These are phyloP conservation scores for Pomatorhinus ruficollis DNA, from an alignment of 2,113 vertebrate genomes.

Conservation along the genomic window DNA sequence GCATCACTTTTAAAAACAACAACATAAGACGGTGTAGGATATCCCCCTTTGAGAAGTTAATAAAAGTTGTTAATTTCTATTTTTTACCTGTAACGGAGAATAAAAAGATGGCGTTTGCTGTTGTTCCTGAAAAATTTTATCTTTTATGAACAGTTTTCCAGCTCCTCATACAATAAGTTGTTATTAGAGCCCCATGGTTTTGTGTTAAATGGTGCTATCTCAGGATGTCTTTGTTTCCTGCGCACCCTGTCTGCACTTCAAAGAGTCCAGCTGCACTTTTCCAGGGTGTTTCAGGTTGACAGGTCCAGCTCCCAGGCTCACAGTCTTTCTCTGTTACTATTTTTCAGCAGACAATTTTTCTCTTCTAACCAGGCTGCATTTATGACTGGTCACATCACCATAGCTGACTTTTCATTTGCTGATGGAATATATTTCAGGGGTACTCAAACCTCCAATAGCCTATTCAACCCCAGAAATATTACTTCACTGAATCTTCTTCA, in stretches of 20 bases:
- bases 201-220: neutral
- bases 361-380: neutral
- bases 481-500: neutral
- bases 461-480: neutral
- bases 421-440: neutral
- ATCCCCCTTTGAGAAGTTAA: neutral
- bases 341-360: neutral
- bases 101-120: neutral
- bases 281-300: neutral
- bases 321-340: neutral
- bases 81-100: neutral
- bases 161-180: neutral
- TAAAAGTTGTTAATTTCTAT: neutral
- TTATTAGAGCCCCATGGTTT: neutral
- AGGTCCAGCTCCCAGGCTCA: neutral
- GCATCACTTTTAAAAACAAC: neutral
- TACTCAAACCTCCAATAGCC: neutral
- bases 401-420: neutral
- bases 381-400: neutral
- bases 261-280: neutral
- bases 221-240: neutral
- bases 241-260: neutral
- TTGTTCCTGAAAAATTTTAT: neutral
- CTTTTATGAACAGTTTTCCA: neutral
- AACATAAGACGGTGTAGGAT: neutral